Evolutionary conservation across 2,888 invertebrate genomes (phyloP).

Genomic region (Caenorhabditis sp.): DNA sequence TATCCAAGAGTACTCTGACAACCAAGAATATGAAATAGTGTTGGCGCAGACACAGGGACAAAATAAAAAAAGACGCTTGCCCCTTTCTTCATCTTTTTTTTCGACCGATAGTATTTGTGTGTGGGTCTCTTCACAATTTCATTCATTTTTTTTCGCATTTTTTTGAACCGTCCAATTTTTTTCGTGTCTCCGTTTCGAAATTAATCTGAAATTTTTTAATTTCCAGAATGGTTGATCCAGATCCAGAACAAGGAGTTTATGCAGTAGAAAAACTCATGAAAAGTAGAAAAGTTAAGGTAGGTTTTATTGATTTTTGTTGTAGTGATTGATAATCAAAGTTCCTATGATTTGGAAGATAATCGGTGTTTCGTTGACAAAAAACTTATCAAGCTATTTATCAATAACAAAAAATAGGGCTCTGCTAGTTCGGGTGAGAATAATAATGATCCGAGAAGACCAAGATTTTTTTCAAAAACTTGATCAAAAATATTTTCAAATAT

Average conservation of each 20-base stretch:
- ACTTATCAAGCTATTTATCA: too few species aligned
- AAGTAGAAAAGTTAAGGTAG: conserved; percentile 3
- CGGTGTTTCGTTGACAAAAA: too few species aligned
- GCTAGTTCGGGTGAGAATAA: too few species aligned
- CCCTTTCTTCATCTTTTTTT: conserved; percentile 1
- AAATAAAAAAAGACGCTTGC: background rate
- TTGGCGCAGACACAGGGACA: background rate
- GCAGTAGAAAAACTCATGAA: conserved; percentile 5
- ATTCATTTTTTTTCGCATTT: background rate
- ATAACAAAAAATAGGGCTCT: too few species aligned
- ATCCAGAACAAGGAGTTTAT: background rate
- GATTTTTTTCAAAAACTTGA: too few species aligned
- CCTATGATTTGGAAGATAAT: background rate
- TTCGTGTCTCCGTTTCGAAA: background rate
- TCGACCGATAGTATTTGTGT: conserved; percentile 1
- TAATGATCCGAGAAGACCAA: too few species aligned
- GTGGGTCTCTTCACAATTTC: background rate
- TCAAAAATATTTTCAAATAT: too few species aligned
- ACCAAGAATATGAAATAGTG: background rate
- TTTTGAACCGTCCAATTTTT: background rate
- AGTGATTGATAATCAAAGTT: background rate
- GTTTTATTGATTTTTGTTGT: background rate
- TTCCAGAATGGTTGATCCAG: background rate
- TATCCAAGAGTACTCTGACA: background rate
- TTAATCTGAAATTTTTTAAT: background rate